Evolutionary conservation across 2,888 invertebrate species (phyloP), one percentile per base, ranked within the genome.

Genomic region (Macrosiphum euphorbiae): DNA sequence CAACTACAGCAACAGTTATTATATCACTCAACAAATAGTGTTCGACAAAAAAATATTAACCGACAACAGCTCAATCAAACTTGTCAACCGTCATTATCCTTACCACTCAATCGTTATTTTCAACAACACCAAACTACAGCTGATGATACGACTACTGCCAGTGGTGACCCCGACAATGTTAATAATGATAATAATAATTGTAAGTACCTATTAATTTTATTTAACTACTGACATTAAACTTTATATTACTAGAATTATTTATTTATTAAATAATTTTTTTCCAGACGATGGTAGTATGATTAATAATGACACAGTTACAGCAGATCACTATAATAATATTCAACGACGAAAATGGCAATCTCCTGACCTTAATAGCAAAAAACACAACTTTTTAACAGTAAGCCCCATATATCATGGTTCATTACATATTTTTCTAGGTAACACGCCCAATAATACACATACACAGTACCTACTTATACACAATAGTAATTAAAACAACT

Each of bases 261-360:
- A 20, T 35, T 2, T 35, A 78, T 35, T 35, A 8, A 20, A 78
- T 8, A 35, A 3, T 52, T 86, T 61, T 91, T 26, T 61, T 61
- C 58, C n/a, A 91, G 92, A 92, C 35, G 87, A 91, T 47, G 41
- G 41, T 85, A 78, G 4, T 52, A n/a, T 85, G 55, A 20, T n/a
- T 28, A 91, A 91, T 44, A 58, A 87, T 50, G 47, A 35, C 8
- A 47, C 61, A 11, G 20, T 41, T 67, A 20, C 50, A n/a, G 47
- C 85, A 26, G 91, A 91, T 58, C 85, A 86, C 13, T 91, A 91
- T 35, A 91, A 91, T 35, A 91, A 88, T 86, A 61, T n/a, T 28
- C 61, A 92, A 61, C 92, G 92, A 44, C 91, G 92, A 61, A 94
- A 92, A 92, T 86, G 92, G 92, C 92, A 90, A 8, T 90, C 90